A percentile compares a stretch with the other conserved stretches of the same genome.
Evolutionary conservation across 1,140 invertebrate species (phyloP).

Genomic region (Tetramorium alpestre): DNA sequence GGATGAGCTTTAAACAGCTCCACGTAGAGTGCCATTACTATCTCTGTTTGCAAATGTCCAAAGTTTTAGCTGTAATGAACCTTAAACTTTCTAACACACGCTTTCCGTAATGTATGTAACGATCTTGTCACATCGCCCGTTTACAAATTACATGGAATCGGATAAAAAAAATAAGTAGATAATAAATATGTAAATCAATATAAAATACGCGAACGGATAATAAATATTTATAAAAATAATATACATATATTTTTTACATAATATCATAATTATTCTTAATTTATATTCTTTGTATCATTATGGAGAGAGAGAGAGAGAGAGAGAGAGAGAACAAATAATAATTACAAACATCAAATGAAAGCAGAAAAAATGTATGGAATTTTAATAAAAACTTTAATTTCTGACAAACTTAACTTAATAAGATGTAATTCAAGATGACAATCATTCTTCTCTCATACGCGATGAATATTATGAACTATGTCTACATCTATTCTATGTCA

Average conservation of each 20-base stretch:
- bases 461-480: not conserved
- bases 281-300: not conserved
- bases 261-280: not conserved
- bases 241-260: not conserved
- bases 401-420: not conserved
- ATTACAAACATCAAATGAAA: not conserved
- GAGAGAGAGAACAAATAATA: not conserved
- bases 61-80: constrained; percentile 5
- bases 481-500: too few relatives aligned
- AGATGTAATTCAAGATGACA: not conserved
- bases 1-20: not conserved
- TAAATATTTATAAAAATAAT: not conserved
- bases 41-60: constrained; percentile 29
- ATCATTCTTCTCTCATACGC: not conserved
- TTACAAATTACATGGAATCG: not conserved
- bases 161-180: not conserved
- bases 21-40: constrained; percentile 4
- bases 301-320: not conserved
- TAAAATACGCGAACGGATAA: too few relatives aligned
- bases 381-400: not conserved
- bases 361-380: not conserved
- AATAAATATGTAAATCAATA: not conserved
- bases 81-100: constrained; percentile 7
- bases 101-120: constrained; percentile 17
- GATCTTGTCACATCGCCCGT: not conserved